phyloP scores from a whole-genome alignment of 1,140 invertebrate genomes.

The Batillaria attramentaria region DNA sequence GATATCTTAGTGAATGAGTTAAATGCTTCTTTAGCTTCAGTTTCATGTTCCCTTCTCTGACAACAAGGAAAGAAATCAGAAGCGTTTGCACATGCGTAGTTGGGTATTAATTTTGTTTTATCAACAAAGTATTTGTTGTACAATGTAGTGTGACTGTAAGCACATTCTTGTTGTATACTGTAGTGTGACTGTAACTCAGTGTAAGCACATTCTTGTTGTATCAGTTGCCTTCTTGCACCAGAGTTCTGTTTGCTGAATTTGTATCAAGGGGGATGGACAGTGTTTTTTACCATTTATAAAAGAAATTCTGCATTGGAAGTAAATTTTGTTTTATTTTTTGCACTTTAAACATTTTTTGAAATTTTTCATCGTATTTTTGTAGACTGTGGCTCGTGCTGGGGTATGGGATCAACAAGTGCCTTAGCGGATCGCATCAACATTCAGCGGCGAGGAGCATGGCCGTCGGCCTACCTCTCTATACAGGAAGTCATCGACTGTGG shows the following conservation, averaged over 20 bases:
- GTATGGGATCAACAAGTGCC: constrained; percentile 72
- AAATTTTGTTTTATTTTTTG: no score
- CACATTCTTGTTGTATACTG: no score
- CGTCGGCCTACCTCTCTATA: constrained; percentile 71
- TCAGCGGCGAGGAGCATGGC: constrained; percentile 72
- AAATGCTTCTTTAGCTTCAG: background rate
- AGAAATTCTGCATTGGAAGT: no score
- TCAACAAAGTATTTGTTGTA: background rate
- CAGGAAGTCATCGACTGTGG: constrained; percentile 74
- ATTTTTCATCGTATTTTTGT: constrained; percentile 13
- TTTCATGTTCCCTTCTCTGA: background rate
- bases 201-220: no score
- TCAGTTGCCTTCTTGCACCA: no score
- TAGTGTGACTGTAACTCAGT: background rate
- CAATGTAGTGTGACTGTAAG: no score
- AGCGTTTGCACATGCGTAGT: no score
- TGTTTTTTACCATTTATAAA: no score
- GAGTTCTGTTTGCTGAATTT: background rate
- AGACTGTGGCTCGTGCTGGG: constrained; percentile 76
- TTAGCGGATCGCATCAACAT: constrained; percentile 75
- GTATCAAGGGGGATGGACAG: no score
- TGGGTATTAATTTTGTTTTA: background rate
- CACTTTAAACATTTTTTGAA: no score
- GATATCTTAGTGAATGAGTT: background rate
- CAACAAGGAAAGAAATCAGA: background rate